Percentiles rank a stretch among this genome's conserved stretches.
Evolutionary conservation across 1,140 invertebrate genomes (phyloP).

Genomic region (Lithobius niger): DNA sequence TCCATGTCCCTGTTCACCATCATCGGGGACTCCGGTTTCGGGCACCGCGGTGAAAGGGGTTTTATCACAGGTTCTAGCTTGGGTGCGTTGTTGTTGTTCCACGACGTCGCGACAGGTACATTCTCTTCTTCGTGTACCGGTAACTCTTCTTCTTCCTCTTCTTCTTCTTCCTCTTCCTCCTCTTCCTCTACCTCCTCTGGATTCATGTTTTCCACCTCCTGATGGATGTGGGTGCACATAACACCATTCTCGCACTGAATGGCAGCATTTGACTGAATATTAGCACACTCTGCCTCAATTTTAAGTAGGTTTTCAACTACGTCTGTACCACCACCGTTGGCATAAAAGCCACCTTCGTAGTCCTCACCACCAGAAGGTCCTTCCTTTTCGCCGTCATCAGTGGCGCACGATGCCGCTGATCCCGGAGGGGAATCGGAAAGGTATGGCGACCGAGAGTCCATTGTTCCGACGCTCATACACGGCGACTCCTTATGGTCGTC

Average conservation of each 20-base stretch:
- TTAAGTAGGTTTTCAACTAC: constrained; percentile 39
- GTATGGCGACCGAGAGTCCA: too few relatives aligned
- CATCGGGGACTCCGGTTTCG: constrained; percentile 10
- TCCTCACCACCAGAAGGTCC: background rate
- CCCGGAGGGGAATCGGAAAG: too few relatives aligned
- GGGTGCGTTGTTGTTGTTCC: background rate
- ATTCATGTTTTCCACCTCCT: constrained; percentile 1
- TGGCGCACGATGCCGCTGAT: background rate
- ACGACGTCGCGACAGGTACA: too few relatives aligned
- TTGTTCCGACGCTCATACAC: background rate
- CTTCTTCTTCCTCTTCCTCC: constrained; percentile 7
- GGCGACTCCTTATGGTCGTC: constrained; percentile 3
- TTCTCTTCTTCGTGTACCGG: constrained; percentile 16
- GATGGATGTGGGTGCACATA: constrained; percentile 3
- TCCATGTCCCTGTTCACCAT: constrained; percentile 8
- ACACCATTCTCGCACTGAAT: background rate
- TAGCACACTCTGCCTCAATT: constrained; percentile 38
- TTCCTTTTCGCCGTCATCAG: background rate
- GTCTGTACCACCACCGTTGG: constrained; percentile 21
- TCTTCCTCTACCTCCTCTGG: constrained; percentile 6
- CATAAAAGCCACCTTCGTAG: background rate
- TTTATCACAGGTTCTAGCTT: constrained; percentile 4
- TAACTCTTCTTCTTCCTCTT: constrained; percentile 8
- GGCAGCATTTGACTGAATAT: constrained; percentile 29
- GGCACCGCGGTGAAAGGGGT: background rate